Conservation (phyloP, 2,888 invertebrate species). For the Erebia aethiops region DNA sequence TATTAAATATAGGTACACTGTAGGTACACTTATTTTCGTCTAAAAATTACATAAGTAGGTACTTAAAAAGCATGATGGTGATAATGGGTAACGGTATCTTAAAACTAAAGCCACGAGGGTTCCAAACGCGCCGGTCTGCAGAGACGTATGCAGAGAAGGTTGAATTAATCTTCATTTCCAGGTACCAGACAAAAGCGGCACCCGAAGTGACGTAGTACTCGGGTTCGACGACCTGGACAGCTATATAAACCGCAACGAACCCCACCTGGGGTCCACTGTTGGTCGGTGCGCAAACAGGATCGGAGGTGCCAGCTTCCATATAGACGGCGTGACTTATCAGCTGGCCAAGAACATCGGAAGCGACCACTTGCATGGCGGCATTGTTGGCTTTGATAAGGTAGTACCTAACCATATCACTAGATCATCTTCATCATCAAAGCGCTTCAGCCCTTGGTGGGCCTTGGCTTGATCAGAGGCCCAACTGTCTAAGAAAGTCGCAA, state of each 20-base stretch:
- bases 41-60: no score
- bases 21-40: no score
- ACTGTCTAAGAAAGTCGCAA: no score
- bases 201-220: conserved; percentile 88
- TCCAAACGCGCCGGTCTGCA: no score
- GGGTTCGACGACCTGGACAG: conserved; percentile 92
- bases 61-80: no score
- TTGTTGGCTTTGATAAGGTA: conserved; percentile 90
- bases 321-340: conserved; percentile 84
- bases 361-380: conserved; percentile 93
- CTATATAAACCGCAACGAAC: conserved; percentile 66
- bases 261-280: conserved; percentile 93
- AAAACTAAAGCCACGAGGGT: no score
- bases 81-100: no score
- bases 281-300: conserved; percentile 95
- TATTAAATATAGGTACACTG: no score
- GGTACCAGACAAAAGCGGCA: conserved; percentile 88
- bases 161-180: conserved; percentile 38
- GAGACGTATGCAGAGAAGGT: neutral
- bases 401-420: no score
- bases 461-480: no score
- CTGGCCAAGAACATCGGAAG: conserved; percentile 88
- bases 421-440: no score
- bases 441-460: no score
- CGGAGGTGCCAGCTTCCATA: conserved; percentile 82